Percentiles rank a stretch among this genome's conserved stretches.
Evolutionary conservation across 2,113 vertebrate genomes (phyloP).

Genomic region (Sphyrna mokarran): DNA sequence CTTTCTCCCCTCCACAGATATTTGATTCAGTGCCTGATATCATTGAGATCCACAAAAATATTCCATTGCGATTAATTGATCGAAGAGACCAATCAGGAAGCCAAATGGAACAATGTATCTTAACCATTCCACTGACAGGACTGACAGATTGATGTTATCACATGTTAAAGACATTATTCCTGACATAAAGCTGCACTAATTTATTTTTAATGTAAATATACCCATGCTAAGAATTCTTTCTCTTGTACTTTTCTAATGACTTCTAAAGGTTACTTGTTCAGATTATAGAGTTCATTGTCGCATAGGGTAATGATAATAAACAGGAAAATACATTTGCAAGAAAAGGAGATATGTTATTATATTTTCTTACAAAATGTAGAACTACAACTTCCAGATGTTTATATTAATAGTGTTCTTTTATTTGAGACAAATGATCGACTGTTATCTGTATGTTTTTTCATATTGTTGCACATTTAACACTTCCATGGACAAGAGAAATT

Average conservation of each 20-base stretch:
- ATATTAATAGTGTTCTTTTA: background rate
- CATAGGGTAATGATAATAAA: background rate
- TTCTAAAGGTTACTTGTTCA: background rate
- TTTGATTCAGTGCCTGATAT: constrained; percentile 79
- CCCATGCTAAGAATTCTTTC: background rate
- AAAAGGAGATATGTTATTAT: background rate
- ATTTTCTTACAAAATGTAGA: background rate
- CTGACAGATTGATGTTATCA: constrained; percentile 31
- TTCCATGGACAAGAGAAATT: background rate
- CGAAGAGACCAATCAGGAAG: constrained; percentile 55
- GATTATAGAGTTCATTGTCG: background rate
- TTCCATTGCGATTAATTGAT: constrained; percentile 72
- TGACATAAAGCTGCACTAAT: background rate
- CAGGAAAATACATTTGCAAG: background rate
- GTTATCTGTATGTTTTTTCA: background rate
- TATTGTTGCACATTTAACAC: background rate
- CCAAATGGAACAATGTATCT: constrained; percentile 61
- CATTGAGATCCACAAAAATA: constrained; percentile 70
- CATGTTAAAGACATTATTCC: background rate
- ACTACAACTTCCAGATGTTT: background rate
- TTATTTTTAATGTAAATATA: constrained; percentile 18
- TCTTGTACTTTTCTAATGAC: background rate
- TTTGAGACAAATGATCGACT: background rate
- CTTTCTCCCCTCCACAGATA: constrained; percentile 55
- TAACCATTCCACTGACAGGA: constrained; percentile 54